Base-by-base conservation (phyloP, 2,888 invertebrate genomes). In the Callyntrura sp. region DNA sequence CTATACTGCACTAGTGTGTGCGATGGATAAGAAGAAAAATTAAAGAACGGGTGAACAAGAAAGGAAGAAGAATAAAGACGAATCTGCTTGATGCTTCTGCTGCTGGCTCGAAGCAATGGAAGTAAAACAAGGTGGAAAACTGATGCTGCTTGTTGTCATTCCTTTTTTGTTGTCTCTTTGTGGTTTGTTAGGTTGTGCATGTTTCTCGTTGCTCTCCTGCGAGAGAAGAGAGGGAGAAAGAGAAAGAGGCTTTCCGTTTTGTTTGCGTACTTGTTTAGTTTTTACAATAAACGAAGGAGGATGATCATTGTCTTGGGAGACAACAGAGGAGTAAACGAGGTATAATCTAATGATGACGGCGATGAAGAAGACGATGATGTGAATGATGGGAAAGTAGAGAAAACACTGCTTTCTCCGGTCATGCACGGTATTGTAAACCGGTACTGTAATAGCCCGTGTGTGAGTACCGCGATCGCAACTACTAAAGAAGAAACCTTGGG, bases 141-240 rank as follows among this genome's bases (percentile, higher is more conserved):
- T 60, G 82, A 68, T 68, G 68, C 35, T 68, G 28, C 43, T 68
- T 14, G 14, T 62, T 62, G 62, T 20, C 20, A 20, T 62, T 62
- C 12, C n/a, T 62, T 23, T 9, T 62, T 55, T 11, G 55, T 5
- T 60, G 4, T 60, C 60, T 35, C 20, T 28, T 82, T 82, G 82
- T 82, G 82, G 82, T 65, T 82, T 82, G 82, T 82, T 82, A 82
- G 62, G n/a, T 82, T 82, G 62, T 82, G 60, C 81, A 81, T 65
- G 62, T 82, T 11, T n/a, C n/a, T n/a, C n/a, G n/a, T n/a, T n/a
- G n/a, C n/a, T 8, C 35, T 81, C 78, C 55, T 78, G 12, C 25
- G 78, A 60, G 81, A 28, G 60, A n/a, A n/a, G n/a, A n/a, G n/a
- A n/a, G n/a, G n/a, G n/a, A n/a, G n/a, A n/a, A n/a, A n/a, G n/a